Conservation (phyloP, 2,113 vertebrate genomes). For the Tangachromis dhanisi region DNA sequence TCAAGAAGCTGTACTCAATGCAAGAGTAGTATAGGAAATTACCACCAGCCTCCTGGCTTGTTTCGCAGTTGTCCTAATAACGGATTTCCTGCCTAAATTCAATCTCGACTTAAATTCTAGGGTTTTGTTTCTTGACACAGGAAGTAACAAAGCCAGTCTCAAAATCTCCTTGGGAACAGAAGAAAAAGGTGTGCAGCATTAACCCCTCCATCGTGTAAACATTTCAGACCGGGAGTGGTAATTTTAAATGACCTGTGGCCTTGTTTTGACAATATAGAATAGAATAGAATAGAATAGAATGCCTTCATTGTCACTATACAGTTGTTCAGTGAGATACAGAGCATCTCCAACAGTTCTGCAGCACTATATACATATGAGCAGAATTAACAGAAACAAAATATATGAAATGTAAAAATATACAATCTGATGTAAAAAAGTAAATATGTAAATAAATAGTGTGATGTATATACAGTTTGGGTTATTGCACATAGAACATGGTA, state of each 20-base stretch:
- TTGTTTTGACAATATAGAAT: neutral
- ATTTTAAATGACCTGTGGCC: neutral
- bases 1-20: neutral
- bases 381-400: neutral
- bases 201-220: neutral
- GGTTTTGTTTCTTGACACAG: neutral
- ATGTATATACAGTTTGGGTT: fast-evolving
- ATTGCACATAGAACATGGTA: neutral
- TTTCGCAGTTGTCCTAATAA: neutral
- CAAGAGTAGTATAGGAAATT: neutral
- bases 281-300: neutral
- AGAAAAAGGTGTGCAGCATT: neutral
- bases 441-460: neutral
- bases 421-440: neutral
- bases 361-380: neutral
- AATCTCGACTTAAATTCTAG: neutral
- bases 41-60: neutral
- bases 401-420: neutral
- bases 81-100: neutral
- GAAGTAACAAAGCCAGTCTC: neutral
- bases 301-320: neutral
- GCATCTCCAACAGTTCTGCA: neutral
- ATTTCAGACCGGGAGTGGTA: neutral
- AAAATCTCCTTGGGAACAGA: neutral
- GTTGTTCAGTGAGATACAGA: fast-evolving